These are phyloP conservation scores for Gnathonemus longibarbis DNA, from an alignment of 2,113 vertebrate genomes.

Conservation along the genomic window DNA sequence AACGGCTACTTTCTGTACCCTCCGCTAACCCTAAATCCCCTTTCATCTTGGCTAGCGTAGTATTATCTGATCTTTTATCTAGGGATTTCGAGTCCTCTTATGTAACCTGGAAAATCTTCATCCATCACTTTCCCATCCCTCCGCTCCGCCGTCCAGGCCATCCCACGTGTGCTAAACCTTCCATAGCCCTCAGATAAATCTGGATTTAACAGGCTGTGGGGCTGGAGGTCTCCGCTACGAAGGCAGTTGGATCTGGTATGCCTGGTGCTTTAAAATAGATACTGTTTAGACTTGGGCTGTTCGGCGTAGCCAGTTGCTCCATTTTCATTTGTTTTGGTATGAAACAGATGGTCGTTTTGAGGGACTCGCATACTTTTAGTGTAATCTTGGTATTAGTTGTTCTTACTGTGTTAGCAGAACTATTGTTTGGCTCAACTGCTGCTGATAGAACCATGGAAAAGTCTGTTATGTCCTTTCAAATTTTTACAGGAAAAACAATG, in stretches of 20 bases:
- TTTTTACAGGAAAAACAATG: not conserved
- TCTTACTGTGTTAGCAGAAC: not conserved
- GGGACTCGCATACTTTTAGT: not conserved
- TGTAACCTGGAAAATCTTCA: conserved; percentile 14
- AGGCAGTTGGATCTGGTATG: not conserved
- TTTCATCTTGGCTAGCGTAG: not conserved
- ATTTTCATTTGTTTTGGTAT: not conserved
- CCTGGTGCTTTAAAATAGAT: not conserved
- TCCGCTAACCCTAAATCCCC: not conserved
- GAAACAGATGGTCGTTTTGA: not conserved
- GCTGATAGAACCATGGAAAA: not conserved
- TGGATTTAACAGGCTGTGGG: not conserved
- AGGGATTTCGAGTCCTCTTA: conserved; percentile 2
- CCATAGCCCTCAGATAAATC: not conserved
- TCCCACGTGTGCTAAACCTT: not conserved
- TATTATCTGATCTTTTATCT: conserved; percentile 16
- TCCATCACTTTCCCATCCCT: not conserved
- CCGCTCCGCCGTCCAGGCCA: not conserved
- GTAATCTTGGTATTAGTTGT: not conserved
- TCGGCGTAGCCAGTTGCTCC: not conserved
- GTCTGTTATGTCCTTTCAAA: not conserved
- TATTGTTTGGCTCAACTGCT: not conserved
- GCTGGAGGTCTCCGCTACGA: not conserved
- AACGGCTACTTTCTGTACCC: not conserved
- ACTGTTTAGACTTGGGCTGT: not conserved